Conservation (phyloP, 2,888 invertebrate genomes). For the Drosophila picticornis region DNA sequence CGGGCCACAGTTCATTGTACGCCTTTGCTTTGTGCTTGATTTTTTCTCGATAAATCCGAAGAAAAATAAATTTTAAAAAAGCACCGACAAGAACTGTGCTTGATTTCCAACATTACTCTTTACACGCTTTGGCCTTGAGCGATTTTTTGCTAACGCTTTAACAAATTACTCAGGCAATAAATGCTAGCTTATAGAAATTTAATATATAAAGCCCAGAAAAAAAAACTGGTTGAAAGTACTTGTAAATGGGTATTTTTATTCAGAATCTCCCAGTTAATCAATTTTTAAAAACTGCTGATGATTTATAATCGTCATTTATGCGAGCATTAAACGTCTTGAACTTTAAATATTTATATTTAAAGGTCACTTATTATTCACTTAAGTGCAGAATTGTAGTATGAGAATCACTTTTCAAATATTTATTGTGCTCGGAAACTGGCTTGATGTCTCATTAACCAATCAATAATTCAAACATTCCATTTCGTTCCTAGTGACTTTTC, state of each 20-base stretch:
- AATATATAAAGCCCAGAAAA: neutral
- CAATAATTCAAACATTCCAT: neutral
- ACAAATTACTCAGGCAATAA: neutral
- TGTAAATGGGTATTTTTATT: neutral
- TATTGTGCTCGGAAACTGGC: neutral
- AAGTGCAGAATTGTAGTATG: neutral
- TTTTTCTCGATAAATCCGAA: slow-evolving; percentile 1
- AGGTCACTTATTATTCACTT: neutral
- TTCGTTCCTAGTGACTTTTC: neutral
- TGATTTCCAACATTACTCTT: slow-evolving; percentile 4
- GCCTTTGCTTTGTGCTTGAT: slow-evolving; percentile 33
- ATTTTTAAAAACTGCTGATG: neutral
- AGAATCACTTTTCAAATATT: neutral
- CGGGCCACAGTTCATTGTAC: slow-evolving; percentile 56
- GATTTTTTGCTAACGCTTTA: neutral
- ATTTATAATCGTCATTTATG: neutral
- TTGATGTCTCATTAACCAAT: neutral
- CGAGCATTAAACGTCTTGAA: neutral
- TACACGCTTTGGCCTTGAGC: slow-evolving; percentile 24
- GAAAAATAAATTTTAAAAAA: neutral
- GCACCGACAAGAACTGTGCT: slow-evolving; percentile 3
- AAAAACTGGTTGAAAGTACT: neutral
- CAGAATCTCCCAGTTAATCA: neutral
- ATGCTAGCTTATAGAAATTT: neutral
- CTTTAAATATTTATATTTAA: neutral